Evolutionary conservation across 2,113 vertebrate genomes (phyloP).

Genomic region (Bubo bubo): DNA sequence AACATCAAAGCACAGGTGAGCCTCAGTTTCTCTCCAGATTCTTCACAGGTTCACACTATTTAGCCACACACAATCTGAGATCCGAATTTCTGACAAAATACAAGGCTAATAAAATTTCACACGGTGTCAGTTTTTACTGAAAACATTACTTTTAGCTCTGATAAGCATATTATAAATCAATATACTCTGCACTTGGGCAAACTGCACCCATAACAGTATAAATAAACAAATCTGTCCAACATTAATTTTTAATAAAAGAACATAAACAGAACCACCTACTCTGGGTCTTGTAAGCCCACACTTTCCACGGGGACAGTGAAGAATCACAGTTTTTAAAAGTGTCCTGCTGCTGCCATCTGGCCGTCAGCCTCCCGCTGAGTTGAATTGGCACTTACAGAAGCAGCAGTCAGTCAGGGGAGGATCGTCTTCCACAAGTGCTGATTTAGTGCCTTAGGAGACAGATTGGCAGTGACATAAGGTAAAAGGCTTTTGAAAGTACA

Average conservation of each 20-base stretch:
- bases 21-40: not conserved
- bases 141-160: not conserved
- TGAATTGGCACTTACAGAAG: not conserved
- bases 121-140: not conserved
- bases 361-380: not conserved
- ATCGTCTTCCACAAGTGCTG: not conserved
- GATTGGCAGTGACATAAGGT: not conserved
- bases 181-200: not conserved
- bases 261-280: not conserved
- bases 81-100: not conserved
- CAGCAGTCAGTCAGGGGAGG: not conserved
- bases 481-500: not conserved
- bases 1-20: not conserved
- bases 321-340: not conserved
- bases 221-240: not conserved
- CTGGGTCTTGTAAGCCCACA: not conserved
- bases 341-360: slow-evolving; percentile 54
- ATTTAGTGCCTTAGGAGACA: not conserved
- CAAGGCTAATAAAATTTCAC: not conserved
- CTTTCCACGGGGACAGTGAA: not conserved
- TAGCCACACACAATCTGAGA: not conserved
- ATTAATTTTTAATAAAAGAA: not conserved
- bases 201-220: not conserved
- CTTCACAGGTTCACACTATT: not conserved
- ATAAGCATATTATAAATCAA: not conserved